phyloP scores from a whole-genome alignment of 2,888 invertebrate genomes.

The Cepaea hortensis region DNA sequence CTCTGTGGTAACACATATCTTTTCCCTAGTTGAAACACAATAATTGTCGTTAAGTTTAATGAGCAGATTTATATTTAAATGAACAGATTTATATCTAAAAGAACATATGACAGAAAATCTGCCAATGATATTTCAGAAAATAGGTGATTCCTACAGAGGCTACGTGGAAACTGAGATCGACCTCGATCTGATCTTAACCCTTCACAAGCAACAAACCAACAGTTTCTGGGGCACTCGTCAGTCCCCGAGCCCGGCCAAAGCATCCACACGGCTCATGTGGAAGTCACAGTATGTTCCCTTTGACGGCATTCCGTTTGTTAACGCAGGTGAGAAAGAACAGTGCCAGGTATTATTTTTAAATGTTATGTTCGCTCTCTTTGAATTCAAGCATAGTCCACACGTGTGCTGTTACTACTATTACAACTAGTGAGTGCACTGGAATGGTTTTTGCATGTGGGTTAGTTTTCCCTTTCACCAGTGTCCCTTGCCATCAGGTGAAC shows the following conservation, averaged over 20 bases:
- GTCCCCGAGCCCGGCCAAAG: slow-evolving; percentile 73
- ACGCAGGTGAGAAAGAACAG: slow-evolving; percentile 66
- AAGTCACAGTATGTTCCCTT: slow-evolving; percentile 77
- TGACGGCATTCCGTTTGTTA: slow-evolving; percentile 76
- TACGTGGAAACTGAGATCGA: slow-evolving; percentile 75
- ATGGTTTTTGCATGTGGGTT: too few species aligned
- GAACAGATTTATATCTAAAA: too few species aligned
- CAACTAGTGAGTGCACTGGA: too few species aligned
- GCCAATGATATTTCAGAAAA: slow-evolving; percentile 62
- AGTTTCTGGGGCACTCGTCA: slow-evolving; percentile 76
- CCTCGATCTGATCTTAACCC: slow-evolving; percentile 74
- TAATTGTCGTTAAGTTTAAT: too few species aligned
- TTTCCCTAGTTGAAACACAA: too few species aligned
- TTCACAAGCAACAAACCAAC: slow-evolving; percentile 75
- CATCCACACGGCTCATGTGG: slow-evolving; percentile 76
- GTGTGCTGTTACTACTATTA: too few species aligned
- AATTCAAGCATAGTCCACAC: too few species aligned
- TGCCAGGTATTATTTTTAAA: background rate
- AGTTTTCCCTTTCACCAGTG: too few species aligned
- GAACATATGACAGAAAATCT: too few species aligned
- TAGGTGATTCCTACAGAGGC: slow-evolving; percentile 75
- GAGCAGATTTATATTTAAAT: too few species aligned
- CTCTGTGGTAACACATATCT: too few species aligned
- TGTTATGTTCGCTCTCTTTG: background rate
- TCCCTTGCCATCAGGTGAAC: too few species aligned